phyloP scores from a whole-genome alignment of 2,888 invertebrate genomes.

The Mesorhabditis spiculigera region DNA sequence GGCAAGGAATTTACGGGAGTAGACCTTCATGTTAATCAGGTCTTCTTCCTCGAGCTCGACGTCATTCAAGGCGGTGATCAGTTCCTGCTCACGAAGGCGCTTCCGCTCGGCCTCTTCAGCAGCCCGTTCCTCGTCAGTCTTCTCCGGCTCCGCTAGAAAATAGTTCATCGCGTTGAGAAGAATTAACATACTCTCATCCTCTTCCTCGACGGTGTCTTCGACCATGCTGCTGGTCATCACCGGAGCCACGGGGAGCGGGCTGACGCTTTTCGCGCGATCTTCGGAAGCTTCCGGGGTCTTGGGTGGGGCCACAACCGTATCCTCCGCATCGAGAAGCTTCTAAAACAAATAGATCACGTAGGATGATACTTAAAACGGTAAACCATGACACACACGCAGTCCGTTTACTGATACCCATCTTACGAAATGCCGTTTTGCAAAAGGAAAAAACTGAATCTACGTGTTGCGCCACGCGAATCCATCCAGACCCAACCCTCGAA shows the following conservation, averaged over 20 bases:
- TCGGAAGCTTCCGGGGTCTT: too few relatives aligned
- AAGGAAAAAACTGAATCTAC: too few relatives aligned
- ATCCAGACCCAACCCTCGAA: too few relatives aligned
- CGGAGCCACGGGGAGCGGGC: neutral
- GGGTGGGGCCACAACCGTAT: neutral
- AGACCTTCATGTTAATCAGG: constrained; percentile 14
- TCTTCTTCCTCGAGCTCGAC: constrained; percentile 14
- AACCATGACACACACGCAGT: too few relatives aligned
- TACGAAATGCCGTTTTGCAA: too few relatives aligned
- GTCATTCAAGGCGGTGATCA: constrained; percentile 12
- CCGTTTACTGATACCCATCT: too few relatives aligned
- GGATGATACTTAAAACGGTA: too few relatives aligned
- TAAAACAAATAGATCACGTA: too few relatives aligned
- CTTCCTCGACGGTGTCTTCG: neutral
- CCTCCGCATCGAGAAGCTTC: too few relatives aligned
- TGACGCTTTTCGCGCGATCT: too few relatives aligned
- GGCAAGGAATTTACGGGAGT: constrained; percentile 32
- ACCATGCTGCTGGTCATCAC: neutral
- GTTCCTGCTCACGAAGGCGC: constrained; percentile 16
- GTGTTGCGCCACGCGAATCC: too few relatives aligned
- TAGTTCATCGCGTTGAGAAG: neutral
- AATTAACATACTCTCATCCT: neutral
- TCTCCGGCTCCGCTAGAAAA: neutral
- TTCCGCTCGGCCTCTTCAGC: constrained; percentile 22
- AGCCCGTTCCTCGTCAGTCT: neutral